Base-by-base conservation (phyloP, 2,888 invertebrate species). In the Meghimatium bilineatum region DNA sequence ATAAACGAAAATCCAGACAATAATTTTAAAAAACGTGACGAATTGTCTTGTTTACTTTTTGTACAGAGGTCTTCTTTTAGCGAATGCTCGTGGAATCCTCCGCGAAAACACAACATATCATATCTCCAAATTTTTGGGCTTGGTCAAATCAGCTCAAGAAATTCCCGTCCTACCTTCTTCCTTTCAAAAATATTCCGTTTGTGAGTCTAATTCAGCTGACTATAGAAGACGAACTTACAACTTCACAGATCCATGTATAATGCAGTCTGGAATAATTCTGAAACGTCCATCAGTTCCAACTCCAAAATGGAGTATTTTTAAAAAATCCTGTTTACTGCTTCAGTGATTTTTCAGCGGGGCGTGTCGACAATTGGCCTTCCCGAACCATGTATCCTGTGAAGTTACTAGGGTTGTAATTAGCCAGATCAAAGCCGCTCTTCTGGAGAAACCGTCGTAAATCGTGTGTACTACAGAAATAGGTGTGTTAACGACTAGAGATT, bases 391-490 rank as follows among this genome's bases (percentile, higher is more conserved):
- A n/a, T 60, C 60, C 72, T 36, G 72, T 29, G 38, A 36, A 49
- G 71, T 60, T 80, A 80, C 34, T 38, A 20, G 60, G 72, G 80
- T 60, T 60, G 72, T 72, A 60, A 80, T 80, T 80, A 80, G 80
- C 36, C 72, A 80, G 72, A 80, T 80, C 80, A 80, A 80, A 80
- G 72, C 34, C 12, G 23, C 34, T 14, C 3, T 32, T 32, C 44
- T 44, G 44, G 44, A 44, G 44, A 12, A 44, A 12, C 44, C 5
- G 44, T 12, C 6, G 5, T 12, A 44, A 29, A 29, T 23, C 8
- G 17, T 52, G 32, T 69, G 2, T 17, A n/a, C n/a, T n/a, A 23
- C 44, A 69, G 34, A 20, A 34, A 34, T 36, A 17, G 34, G 1
- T 12, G 44, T 44, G 44, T 12, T 44, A 8, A 12, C 3, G 66